Conservation (phyloP, 2,888 invertebrate genomes). For the Liopterus haemorrhoidalis region DNA sequence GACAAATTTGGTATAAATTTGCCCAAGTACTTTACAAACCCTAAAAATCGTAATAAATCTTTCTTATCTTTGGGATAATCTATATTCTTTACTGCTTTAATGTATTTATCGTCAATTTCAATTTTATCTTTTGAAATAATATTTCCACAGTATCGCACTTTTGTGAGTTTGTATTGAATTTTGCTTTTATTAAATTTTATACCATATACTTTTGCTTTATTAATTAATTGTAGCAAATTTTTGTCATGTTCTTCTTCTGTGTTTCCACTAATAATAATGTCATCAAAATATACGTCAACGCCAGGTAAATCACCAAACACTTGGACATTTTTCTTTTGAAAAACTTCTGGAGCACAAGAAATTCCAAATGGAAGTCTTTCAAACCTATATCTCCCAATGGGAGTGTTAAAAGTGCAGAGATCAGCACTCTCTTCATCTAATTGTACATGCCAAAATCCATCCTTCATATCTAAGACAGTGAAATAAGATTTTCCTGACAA, state of each 20-base stretch:
- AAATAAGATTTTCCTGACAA: slow-evolving; percentile 22
- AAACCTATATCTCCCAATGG: slow-evolving; percentile 2
- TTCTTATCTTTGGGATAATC: background rate
- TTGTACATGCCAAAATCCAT: background rate
- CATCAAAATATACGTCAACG: slow-evolving; percentile 4
- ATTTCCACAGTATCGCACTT: background rate
- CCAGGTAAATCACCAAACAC: slow-evolving; percentile 3
- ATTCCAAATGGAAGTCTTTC: slow-evolving; percentile 9
- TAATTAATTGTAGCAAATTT: background rate
- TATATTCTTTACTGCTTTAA: background rate
- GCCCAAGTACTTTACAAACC: slow-evolving; percentile 13
- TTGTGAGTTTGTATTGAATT: slow-evolving; percentile 3
- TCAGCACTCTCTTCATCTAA: background rate
- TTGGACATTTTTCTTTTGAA: slow-evolving; percentile 1
- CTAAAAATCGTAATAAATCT: slow-evolving; percentile 9
- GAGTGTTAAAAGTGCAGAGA: slow-evolving; percentile 1
- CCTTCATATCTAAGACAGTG: slow-evolving; percentile 23
- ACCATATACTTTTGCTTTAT: background rate
- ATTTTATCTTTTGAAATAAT: background rate
- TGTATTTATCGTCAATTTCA: background rate
- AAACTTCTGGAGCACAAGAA: slow-evolving; percentile 1
- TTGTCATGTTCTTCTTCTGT: background rate
- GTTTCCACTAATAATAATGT: slow-evolving; percentile 2
- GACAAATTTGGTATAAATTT: slow-evolving; percentile 8
- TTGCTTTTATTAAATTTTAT: slow-evolving; percentile 1